A percentile compares a stretch with the other conserved stretches of the same genome.
Conservation (phyloP, 1,140 invertebrate species). For the Heliconius congener region DNA sequence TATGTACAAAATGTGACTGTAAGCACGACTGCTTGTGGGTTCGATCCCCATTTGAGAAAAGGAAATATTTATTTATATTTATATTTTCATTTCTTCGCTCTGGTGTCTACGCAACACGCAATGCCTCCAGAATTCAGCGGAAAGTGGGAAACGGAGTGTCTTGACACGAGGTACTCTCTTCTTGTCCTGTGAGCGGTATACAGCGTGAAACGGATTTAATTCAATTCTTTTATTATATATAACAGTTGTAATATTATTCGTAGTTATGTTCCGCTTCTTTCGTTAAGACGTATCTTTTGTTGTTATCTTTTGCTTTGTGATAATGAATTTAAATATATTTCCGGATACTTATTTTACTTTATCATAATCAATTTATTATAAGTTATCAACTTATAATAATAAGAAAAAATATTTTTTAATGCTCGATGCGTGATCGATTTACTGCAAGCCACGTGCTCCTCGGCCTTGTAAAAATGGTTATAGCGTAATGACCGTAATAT, state of each 20-base stretch:
- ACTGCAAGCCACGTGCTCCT: constrained; percentile 17
- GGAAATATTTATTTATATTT: too few relatives aligned
- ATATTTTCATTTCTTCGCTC: too few relatives aligned
- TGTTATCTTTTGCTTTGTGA: neutral
- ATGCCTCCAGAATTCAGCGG: too few relatives aligned
- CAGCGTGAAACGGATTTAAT: too few relatives aligned
- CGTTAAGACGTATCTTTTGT: neutral
- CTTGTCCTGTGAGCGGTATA: too few relatives aligned
- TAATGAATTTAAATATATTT: neutral
- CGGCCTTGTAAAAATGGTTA: constrained; percentile 16
- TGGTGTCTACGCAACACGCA: too few relatives aligned
- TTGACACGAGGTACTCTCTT: too few relatives aligned
- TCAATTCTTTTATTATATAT: neutral
- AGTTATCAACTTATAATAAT: neutral
- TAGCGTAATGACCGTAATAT: neutral
- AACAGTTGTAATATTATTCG: neutral
- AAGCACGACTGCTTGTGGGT: too few relatives aligned
- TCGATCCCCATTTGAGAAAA: too few relatives aligned
- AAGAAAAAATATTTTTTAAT: neutral
- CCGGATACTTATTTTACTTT: neutral
- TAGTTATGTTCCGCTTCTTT: neutral
- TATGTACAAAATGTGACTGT: too few relatives aligned
- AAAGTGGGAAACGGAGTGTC: too few relatives aligned
- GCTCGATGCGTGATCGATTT: constrained; percentile 10
- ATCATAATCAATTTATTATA: constrained; percentile 5